These are phyloP conservation scores for Campoplex nolae DNA, from an alignment of 2,888 invertebrate species.

Conservation along the genomic window DNA sequence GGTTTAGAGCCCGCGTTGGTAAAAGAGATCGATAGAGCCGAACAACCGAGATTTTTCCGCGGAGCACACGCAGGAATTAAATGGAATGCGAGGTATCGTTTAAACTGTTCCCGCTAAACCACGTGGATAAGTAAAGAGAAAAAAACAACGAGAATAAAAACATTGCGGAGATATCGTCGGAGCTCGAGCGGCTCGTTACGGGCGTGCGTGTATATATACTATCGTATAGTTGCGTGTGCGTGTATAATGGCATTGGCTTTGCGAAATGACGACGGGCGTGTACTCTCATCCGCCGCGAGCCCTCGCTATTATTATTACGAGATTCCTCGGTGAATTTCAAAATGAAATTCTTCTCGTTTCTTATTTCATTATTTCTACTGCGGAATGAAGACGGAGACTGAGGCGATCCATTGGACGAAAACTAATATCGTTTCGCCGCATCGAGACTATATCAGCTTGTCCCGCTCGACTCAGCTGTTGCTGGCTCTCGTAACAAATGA, in stretches of 20 bases:
- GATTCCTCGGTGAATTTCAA: conserved; percentile 54
- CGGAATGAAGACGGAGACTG: background rate
- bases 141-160: background rate
- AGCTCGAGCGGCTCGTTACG: conserved; percentile 24
- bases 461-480: background rate
- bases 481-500: background rate
- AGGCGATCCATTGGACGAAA: background rate
- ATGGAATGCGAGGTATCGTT: conserved; percentile 45
- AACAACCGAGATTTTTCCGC: conserved; percentile 17
- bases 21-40: conserved; percentile 12
- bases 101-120: conserved; percentile 61
- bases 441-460: too few relatives aligned
- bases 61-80: conserved; percentile 34
- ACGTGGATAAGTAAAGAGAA: background rate
- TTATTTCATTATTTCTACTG: conserved; percentile 11
- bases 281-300: conserved; percentile 26
- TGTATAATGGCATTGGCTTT: background rate
- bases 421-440: background rate
- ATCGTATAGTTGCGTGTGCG: too few relatives aligned
- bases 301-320: conserved; percentile 54
- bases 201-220: background rate
- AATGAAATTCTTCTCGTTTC: conserved; percentile 8
- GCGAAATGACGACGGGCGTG: conserved; percentile 52
- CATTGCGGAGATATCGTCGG: conserved; percentile 23
- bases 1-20: background rate